phyloP scores from a whole-genome alignment of 2,113 vertebrate genomes.

The Stictonetta naevosa region DNA sequence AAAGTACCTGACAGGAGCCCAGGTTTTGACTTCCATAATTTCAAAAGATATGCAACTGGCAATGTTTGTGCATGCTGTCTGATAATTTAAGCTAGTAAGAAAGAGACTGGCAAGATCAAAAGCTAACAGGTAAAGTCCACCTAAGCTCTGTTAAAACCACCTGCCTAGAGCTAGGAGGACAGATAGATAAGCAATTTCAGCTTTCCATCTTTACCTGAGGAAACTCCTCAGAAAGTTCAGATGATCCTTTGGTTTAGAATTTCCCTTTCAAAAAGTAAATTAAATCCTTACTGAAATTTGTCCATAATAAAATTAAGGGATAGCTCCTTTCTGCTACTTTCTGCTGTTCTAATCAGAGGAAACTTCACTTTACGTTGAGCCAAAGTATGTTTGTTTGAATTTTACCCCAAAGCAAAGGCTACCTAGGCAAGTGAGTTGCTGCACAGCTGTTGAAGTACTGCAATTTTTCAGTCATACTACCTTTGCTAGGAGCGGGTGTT shows the following conservation, averaged over 20 bases:
- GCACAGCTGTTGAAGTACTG: neutral
- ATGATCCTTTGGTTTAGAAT: neutral
- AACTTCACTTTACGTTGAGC: neutral
- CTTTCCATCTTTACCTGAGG: conserved; percentile 8
- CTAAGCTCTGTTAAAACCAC: conserved; percentile 33
- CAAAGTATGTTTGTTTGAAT: neutral
- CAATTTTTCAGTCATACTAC: neutral
- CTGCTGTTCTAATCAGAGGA: neutral
- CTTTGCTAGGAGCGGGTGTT: neutral
- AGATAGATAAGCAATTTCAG: conserved; percentile 21
- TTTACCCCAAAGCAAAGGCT: neutral
- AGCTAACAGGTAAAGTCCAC: conserved; percentile 34
- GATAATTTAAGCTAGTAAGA: conserved; percentile 51
- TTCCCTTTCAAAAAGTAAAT: neutral
- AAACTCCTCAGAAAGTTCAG: conserved; percentile 3
- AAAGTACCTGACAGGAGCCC: conserved; percentile 1
- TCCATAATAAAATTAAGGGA: neutral
- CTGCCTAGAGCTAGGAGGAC: neutral
- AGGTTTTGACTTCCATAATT: conserved; percentile 24
- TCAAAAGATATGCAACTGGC: conserved; percentile 12
- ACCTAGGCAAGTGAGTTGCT: neutral
- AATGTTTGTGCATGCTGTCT: conserved; percentile 55
- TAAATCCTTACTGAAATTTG: neutral
- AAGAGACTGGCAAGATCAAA: conserved; percentile 45
- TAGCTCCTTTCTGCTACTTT: neutral